Evolutionary conservation across 2,888 invertebrate genomes (phyloP).

Genomic region (Drosophila subsilvestris): DNA sequence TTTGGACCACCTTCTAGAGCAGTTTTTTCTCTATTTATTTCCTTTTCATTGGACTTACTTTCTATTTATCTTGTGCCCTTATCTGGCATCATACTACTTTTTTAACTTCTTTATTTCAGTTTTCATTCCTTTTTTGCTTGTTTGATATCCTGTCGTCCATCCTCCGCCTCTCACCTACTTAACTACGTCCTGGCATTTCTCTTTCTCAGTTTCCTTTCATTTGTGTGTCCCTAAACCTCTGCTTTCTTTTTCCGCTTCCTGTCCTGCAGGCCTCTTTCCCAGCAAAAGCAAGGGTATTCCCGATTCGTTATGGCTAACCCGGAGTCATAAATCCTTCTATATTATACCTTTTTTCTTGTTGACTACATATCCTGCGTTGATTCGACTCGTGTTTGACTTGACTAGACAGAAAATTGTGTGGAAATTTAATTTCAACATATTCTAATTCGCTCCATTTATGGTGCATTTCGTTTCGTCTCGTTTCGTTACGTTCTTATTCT

Average conservation of each 20-base stretch:
- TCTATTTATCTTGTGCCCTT: conserved; percentile 1
- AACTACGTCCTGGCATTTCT: neutral
- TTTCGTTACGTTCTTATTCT: too few relatives aligned
- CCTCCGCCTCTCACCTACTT: neutral
- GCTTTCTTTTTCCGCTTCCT: neutral
- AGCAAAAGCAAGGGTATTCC: conserved; percentile 12
- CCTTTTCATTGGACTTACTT: conserved; percentile 21
- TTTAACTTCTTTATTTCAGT: conserved; percentile 1
- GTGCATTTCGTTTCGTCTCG: neutral
- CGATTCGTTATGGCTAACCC: neutral
- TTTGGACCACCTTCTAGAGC: neutral
- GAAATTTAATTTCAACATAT: conserved; percentile 47
- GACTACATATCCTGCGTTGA: conserved; percentile 2
- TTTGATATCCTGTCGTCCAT: neutral
- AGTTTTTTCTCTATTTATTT: neutral
- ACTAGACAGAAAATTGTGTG: conserved; percentile 37
- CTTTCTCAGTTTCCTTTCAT: neutral
- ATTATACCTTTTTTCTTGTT: neutral
- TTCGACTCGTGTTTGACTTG: conserved; percentile 28
- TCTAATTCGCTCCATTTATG: conserved; percentile 20
- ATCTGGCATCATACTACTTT: neutral
- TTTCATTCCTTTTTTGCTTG: neutral
- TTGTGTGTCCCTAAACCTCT: neutral
- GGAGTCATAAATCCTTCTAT: conserved; percentile 14
- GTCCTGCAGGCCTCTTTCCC: neutral